Base-by-base conservation (phyloP, 2,113 vertebrate species). In the Garra rufa region DNA sequence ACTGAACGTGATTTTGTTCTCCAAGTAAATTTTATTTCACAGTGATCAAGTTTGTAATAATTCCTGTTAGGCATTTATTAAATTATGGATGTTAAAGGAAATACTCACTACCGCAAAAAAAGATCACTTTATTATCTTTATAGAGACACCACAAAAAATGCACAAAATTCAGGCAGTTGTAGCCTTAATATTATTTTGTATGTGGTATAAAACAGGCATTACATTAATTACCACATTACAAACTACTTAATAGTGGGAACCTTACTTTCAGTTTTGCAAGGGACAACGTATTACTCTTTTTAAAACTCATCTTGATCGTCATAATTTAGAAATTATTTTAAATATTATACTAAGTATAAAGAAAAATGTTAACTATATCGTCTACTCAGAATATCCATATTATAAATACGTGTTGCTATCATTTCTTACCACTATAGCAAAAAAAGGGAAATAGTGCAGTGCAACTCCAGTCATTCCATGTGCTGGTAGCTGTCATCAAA, bases 401-500 rank as follows among this genome's bases (percentile, higher is more conserved):
- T 44, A 6, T 44, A 1, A 38, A 73, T 4, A 57, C 13, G 13
- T 55, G 14, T 52, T 75, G 3, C 10, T 41, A 38, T 21, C 1
- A 38, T 41, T 9, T 61, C 69, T 85, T 74, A 79, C 83, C 55
- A 48, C 48, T 41, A 17, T 34, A 80, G 41, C 76, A 80, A 2
- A 80, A 5, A 13, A 73, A 80, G 6, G 65, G 26, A 14, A 5
- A 2, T 0, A 7, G 0, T 1, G 15, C 4, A 9, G 11, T 9
- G 13, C 67, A 85, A 0, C 0, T 1, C 28, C 10, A 1, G 0
- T 13, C 83, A 19, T 15, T 7, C 83, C 83, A 57, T 2, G 4
- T 7, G 3, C 0, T 8, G 34, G 5, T 34, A 34, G 3, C 7
- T 0, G 4, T 6, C 3, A 48, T 11, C 0, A 6, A 0, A 1